phyloP scores from a whole-genome alignment of 2,113 vertebrate genomes.

The Aramus guarauna region DNA sequence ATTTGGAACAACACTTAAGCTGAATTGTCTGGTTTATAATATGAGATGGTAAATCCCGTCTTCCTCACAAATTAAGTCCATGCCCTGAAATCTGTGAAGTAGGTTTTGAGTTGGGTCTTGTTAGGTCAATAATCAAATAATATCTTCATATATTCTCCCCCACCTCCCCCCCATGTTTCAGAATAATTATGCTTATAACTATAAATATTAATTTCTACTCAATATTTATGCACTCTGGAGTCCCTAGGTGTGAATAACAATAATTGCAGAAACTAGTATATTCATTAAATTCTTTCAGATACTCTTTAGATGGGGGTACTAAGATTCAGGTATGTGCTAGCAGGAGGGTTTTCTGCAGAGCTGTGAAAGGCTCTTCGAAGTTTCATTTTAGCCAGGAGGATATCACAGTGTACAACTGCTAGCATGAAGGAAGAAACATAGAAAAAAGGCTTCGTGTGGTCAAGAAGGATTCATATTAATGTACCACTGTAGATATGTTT shows the following conservation, averaged over 20 bases:
- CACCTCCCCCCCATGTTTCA: background rate
- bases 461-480: background rate
- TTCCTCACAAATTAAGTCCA: constrained; percentile 21
- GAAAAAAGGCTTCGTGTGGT: background rate
- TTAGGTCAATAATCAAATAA: constrained; percentile 57
- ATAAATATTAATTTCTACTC: constrained; percentile 70
- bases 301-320: constrained; percentile 36
- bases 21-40: background rate
- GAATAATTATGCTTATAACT: constrained; percentile 53
- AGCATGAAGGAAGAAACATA: background rate
- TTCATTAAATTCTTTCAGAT: constrained; percentile 55
- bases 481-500: background rate
- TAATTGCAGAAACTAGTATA: constrained; percentile 52
- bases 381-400: constrained; percentile 8
- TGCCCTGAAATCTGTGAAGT: constrained; percentile 30
- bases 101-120: constrained; percentile 31
- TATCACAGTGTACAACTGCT: background rate
- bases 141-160: background rate
- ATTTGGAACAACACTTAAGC: background rate
- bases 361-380: constrained; percentile 10
- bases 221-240: constrained; percentile 36
- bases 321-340: constrained; percentile 38
- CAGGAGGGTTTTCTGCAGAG: constrained; percentile 37
- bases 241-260: constrained; percentile 66
- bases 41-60: background rate